A percentile compares a stretch with the other conserved stretches of the same genome.
These are phyloP conservation scores for Gymnorhina tibicen DNA, from an alignment of 2,113 vertebrate species.

Conservation along the genomic window DNA sequence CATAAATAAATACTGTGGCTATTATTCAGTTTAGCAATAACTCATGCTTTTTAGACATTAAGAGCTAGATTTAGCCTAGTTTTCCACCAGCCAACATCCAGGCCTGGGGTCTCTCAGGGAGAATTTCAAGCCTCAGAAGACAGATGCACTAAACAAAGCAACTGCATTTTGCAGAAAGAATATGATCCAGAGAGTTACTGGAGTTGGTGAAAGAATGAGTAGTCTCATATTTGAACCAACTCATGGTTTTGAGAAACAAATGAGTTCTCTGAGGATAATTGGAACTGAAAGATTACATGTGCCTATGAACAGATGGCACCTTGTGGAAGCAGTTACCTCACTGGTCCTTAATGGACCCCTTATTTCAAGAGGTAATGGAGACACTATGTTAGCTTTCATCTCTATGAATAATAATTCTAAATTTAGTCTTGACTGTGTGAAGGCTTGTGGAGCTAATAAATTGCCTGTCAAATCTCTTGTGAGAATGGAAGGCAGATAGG, in stretches of 20 bases:
- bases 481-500: not conserved
- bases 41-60: conserved; percentile 10
- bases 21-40: conserved; percentile 26
- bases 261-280: conserved; percentile 16
- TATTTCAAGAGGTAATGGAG: conserved; percentile 42
- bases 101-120: not conserved
- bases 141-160: conserved; percentile 3
- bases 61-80: conserved; percentile 5
- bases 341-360: conserved; percentile 27
- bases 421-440: conserved; percentile 25
- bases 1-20: conserved; percentile 29
- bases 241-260: not conserved
- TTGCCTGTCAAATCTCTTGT: conserved; percentile 16
- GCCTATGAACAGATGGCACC: not conserved
- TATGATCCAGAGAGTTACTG: not conserved
- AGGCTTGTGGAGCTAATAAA: conserved; percentile 45
- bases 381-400: not conserved
- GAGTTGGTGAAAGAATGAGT: not conserved
- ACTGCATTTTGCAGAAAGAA: not conserved
- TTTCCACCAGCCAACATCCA: not conserved
- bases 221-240: not conserved
- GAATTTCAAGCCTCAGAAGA: not conserved
- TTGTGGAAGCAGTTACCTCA: not conserved
- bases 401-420: conserved; percentile 36
- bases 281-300: conserved; percentile 4